Conservation (phyloP, 2,113 vertebrate genomes). For the Martes martes region DNA sequence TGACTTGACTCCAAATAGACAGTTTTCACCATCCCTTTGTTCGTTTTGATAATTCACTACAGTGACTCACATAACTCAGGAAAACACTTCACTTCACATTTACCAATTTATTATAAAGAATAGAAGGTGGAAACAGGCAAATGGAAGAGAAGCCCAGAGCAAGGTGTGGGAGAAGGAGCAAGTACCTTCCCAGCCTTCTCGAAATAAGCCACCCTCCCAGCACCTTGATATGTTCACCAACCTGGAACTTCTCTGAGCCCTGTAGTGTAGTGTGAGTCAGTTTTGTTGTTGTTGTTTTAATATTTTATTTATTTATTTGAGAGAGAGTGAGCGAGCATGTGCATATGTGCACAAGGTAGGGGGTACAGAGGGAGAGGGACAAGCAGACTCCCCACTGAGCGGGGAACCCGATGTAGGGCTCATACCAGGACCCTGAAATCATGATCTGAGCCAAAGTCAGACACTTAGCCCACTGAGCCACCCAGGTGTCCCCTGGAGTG, state of each 20-base stretch:
- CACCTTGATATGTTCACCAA: background rate
- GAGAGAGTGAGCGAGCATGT: background rate
- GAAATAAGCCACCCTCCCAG: background rate
- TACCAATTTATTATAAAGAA: background rate
- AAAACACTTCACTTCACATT: background rate
- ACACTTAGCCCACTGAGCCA: background rate
- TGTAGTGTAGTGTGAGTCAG: background rate
- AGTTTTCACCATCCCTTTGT: background rate
- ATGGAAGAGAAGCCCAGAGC: background rate
- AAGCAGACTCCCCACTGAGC: background rate
- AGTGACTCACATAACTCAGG: background rate
- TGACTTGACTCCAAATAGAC: background rate
- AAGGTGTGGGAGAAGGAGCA: background rate
- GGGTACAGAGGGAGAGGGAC: background rate
- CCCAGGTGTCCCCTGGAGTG: background rate
- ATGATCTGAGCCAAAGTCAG: background rate
- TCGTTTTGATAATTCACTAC: background rate
- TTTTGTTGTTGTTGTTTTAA: background rate
- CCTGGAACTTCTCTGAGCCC: background rate
- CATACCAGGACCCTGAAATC: background rate
- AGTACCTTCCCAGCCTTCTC: background rate
- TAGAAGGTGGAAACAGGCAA: background rate
- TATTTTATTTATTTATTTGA: background rate
- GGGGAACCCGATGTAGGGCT: rapidly evolving
- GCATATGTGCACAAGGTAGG: background rate